Base-by-base conservation (phyloP, 2,888 invertebrate species). In the Buathra laborator region DNA sequence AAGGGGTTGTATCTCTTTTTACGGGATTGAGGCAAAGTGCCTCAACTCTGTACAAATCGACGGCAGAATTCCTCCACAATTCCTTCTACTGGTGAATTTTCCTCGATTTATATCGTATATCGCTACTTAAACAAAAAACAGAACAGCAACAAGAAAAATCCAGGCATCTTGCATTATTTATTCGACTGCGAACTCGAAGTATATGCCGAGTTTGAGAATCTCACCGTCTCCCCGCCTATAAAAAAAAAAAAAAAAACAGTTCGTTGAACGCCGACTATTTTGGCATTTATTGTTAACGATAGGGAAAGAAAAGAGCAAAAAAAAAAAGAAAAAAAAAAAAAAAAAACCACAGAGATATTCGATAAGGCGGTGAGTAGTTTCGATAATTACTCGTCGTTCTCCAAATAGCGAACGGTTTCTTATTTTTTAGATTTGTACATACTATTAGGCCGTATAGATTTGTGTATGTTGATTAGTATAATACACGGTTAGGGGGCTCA, bases 31-130 rank as follows among this genome's bases (percentile, higher is more conserved):
- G 92, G 74, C 93, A 94, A 88, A 93, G 93, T 82, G 94, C 94
- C 79, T 93, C 94, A 5, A 88, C 93, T 1, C 84, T 94, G 56
- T 94, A 94, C 71, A 94, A 93, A 89, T 93, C 92, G 3, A 94
- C 94, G 5, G 82, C 94, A 9, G 93, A 93, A 89, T 94, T 94
- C 86, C 88, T 94, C 37, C 90, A 91, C 78, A 94, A 90, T 88
- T 94, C 94, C 14, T 94, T 94, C 88, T 94, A 94, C 70, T 94
- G 94, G 94, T 94, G 90, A 94, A 91, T 90, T 44, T 14, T 64
- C 56, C 70, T 64, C 32, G 19, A 19, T 75, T 51, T 72, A 74
- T 24, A 74, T 24, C 24, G 59, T 53, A 43, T 70, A 77, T 53
- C 59, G 43, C 67, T 79, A 46, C 64, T 56, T 77, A 68, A 37